Evolutionary conservation across 2,888 invertebrate genomes (phyloP), one percentile per base, ranked within the genome.

Genomic region (Lumbricus terrestris): DNA sequence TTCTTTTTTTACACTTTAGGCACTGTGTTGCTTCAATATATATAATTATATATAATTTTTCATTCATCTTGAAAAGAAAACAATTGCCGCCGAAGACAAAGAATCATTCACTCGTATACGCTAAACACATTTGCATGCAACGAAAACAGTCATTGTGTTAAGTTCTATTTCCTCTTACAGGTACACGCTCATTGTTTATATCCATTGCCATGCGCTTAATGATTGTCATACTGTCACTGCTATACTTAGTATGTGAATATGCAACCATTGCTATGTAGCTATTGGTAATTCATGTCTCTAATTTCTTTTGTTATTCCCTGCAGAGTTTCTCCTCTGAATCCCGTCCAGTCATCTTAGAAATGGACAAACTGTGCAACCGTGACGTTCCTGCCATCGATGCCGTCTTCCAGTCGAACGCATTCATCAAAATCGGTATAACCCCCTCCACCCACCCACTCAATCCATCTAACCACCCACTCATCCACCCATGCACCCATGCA

Each of bases 321-420:
- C 37, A 90, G 90, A 90, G 90, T 90, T 90, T 88, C 20, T 83
- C 83, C 35, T 33, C 88, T 20, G 42, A 90, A 35, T 85, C 20
- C 82, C 90, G 88, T 42, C 90, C 90, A 33, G 42, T 90, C 42
- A 35, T 88, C 16, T 47, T 90, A 40, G 90, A 90, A 54, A 42
- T 88, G 20, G 90, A 90, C 15, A 40, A 85, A 34, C 83, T 42
- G n/a, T 90, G 90, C 38, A 90, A 88, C 47, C 83, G 88, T 37
- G 90, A 90, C n/a, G 42, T 42, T 16, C 90, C 47, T n/a, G n/a
- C 47, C 33, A 90, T 90, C 23, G 90, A 90, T 15, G 40, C 47
- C 34, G 90, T 85, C 88, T 54, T 90, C 37, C 88, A 83, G 20
- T 89, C 89, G 35, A 89, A 37, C n/a, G 37, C 37, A 38, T 89